Evolutionary conservation across 1,140 invertebrate genomes (phyloP), one percentile per base, ranked within the genome.

Genomic region (Goniozus legneri): DNA sequence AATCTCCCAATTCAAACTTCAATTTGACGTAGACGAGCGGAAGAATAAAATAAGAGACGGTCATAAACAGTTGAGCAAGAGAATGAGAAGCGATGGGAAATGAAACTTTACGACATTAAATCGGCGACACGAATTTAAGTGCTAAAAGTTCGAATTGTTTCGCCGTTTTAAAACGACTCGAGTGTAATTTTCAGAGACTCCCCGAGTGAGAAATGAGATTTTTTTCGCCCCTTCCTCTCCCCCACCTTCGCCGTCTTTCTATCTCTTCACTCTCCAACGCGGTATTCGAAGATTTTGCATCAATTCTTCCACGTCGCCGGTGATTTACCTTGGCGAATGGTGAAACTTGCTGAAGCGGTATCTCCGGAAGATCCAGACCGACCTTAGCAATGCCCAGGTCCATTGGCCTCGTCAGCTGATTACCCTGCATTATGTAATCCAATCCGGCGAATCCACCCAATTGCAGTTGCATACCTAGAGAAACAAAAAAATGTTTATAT

Each of bases 381-480:
- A 60, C 46, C 64, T 68, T 65, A 47, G 50, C 56, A 21, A 59
- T 50, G 12, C 47, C 63, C 12, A 62, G 50, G 41, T 56, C 54
- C 34, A 50, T 34, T 18, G 56, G 49, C 42, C 54, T 63, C 36
- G 49, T 38, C 15, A 43, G 48, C 20, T 59, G 62, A 68, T 64
- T 69, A 58, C 55, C 60, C 16, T 56, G 20, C 44, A 55, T 55
- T 40, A 52, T 39, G 53, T 69, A 70, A 62, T 71, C 62, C 56
- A 70, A 64, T 44, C 62, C 69, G 30, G 52, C 60, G 36, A 63
- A 68, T 48, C 60, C 63, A 37, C 56, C 60, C 41, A 69, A 39
- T 40, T 68, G 62, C 52, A 68, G 38, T 35, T 65, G 62, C 56
- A 67, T 59, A 49, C 55, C 68, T 69, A 54, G 47, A 56, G 57